These are phyloP conservation scores for Triplophysa bombifrons DNA, from an alignment of 2,797 vertebrate species.

Conservation along the genomic window DNA sequence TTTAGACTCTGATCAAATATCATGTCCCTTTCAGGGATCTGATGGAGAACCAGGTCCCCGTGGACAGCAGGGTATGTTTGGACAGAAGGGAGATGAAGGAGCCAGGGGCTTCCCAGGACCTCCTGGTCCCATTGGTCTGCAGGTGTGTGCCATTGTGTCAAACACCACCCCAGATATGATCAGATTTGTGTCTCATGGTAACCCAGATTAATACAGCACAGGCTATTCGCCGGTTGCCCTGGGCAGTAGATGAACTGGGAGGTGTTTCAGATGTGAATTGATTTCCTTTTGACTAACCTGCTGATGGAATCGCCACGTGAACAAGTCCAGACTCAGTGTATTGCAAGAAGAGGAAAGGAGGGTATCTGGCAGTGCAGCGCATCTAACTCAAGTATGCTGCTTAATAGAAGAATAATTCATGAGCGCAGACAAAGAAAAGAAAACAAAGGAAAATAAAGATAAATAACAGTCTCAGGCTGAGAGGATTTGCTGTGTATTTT, in stretches of 20 bases:
- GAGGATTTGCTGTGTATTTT: background rate
- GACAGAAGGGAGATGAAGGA: constrained; percentile 98
- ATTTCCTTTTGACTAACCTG: constrained; percentile 38
- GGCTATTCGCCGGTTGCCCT: constrained; percentile 15
- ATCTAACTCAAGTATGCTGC: background rate
- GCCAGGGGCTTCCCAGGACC: constrained; percentile 95
- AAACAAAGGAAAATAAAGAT: background rate
- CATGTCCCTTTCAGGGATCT: constrained; percentile 80
- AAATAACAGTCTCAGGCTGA: background rate
- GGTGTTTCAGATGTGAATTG: constrained; percentile 35
- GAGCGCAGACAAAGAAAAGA: background rate
- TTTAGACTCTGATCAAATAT: background rate
- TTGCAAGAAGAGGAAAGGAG: background rate
- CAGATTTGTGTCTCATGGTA: constrained; percentile 7
- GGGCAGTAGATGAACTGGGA: constrained; percentile 24
- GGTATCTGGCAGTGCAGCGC: background rate
- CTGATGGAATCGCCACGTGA: constrained; percentile 8
- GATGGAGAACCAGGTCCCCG: constrained; percentile 96
- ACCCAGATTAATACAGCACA: constrained; percentile 24
- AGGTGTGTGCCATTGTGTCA: constrained; percentile 75
- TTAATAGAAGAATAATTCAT: background rate
- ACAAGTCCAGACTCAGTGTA: background rate
- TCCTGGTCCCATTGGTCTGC: constrained; percentile 95
- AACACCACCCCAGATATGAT: background rate
- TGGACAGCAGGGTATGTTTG: constrained; percentile 99